A percentile compares a stretch with the other conserved stretches of the same genome.
Conservation (phyloP, 1,140 invertebrate species). For the Cheumatopsyche charites region DNA sequence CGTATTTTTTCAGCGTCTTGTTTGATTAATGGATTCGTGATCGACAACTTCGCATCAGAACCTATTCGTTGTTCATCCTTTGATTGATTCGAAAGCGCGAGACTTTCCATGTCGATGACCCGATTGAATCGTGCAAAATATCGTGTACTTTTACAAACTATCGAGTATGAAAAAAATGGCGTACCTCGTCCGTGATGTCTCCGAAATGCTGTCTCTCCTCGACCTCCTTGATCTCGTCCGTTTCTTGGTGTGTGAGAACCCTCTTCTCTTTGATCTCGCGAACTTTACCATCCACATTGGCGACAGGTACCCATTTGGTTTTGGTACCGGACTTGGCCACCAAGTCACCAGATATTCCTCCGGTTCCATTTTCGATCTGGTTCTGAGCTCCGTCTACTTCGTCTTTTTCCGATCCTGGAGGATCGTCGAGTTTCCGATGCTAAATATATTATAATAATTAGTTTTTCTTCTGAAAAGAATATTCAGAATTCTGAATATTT, state of each 20-base stretch:
- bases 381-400: constrained; percentile 53
- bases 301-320: constrained; percentile 67
- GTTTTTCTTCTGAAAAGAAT: not conserved
- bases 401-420: constrained; percentile 53
- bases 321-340: constrained; percentile 61
- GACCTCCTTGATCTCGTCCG: constrained; percentile 78
- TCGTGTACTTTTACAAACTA: not conserved
- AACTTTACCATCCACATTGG: constrained; percentile 73
- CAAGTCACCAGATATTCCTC: constrained; percentile 42
- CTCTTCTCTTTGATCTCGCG: constrained; percentile 80
- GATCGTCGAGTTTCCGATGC: constrained; percentile 52
- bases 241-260: constrained; percentile 81
- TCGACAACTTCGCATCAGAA: constrained; percentile 8
- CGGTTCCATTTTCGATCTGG: constrained; percentile 46
- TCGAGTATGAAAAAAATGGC: constrained; percentile 48
- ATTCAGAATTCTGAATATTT: not conserved
- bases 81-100: constrained; percentile 21
- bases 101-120: constrained; percentile 20
- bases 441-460: constrained; percentile 44
- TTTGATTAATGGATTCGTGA: constrained; percentile 25
- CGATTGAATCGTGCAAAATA: not conserved
- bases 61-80: constrained; percentile 18
- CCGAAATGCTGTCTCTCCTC: constrained; percentile 82
- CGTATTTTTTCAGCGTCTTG: constrained; percentile 10
- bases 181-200: constrained; percentile 83